Base-by-base conservation (phyloP, 30 jellyfish, hydroid and myxozoan species). In the Hydractinia echinata region DNA sequence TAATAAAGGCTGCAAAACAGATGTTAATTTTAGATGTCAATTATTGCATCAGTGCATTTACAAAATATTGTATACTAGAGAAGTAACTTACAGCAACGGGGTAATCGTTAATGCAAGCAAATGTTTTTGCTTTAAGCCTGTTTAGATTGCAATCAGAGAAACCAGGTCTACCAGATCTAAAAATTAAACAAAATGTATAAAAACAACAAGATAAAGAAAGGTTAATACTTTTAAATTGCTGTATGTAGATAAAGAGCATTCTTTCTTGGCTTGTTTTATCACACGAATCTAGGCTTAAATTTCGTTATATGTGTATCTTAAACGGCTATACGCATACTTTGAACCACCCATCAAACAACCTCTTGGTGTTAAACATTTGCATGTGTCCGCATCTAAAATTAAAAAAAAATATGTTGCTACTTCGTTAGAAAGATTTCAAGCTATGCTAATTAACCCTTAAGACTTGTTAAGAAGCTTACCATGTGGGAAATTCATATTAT, bases 311-410 rank as follows among this genome's bases (percentile, higher is more conserved):
- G 44, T 30, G 44, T 30, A 30, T 30, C 44, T 30, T 30, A 30
- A 30, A 30, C 44, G 44, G 44, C 1, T 15, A 6, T 51, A 18
- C 6, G 77, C 97, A 51, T 90, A 90, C 97, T 90, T 85, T 30
- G 95, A 74, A 5, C 95, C 95, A 7, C 97, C 97, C 97, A 90
- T 90, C 55, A 90, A 81, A 54, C 97, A 90, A 54, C 97, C 97
- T 76, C 93, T 66, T 19, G 81, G n/a, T 44, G 97, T 84, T 30
- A 85, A 76, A 54, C 97, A 90, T 18, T 16, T 82, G 84, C 97
- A 90, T 10, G 54, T 44, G 14, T 18, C 82, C 83, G 5, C 20
- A 16, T 72, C 90, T 20, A 67, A 16, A 18, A 54, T 49, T 4
- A 53, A 1, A 58, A 58, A 13, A 58, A 18, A 18, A 58, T 1